phyloP scores from a whole-genome alignment of 2,797 vertebrate species.

The Danio aesculapii region DNA sequence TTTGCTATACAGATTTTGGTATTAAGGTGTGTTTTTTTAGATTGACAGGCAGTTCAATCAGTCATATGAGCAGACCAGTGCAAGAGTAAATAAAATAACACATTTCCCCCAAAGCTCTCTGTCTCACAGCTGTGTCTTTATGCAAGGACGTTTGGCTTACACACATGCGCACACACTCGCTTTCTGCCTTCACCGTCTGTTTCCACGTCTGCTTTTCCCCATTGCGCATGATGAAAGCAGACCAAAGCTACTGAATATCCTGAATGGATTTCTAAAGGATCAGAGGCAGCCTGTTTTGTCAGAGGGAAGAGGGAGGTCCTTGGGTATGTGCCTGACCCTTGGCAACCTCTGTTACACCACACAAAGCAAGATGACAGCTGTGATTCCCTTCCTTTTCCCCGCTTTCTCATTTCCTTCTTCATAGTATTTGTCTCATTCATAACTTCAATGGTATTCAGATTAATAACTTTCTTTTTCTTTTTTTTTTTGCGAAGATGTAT shows the following conservation, averaged over 20 bases:
- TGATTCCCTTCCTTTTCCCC: constrained; percentile 31
- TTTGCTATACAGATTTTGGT: neutral
- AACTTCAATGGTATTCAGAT: neutral
- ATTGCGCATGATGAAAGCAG: constrained; percentile 45
- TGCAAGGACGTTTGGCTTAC: constrained; percentile 37
- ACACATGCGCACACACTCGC: constrained; percentile 23
- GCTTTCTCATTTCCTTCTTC: constrained; percentile 16
- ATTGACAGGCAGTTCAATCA: constrained; percentile 39
- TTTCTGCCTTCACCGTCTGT: constrained; percentile 19
- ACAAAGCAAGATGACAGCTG: constrained; percentile 21
- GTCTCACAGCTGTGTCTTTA: constrained; percentile 36
- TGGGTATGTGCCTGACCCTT: constrained; percentile 22
- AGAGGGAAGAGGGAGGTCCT: constrained; percentile 2
- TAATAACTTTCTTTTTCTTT: neutral
- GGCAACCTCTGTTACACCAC: constrained; percentile 21
- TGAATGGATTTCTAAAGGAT: constrained; percentile 52
- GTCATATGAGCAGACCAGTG: constrained; percentile 21
- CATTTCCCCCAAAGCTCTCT: constrained; percentile 25
- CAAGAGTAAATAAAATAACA: constrained; percentile 44
- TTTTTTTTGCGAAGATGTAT: neutral
- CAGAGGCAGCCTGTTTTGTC: constrained; percentile 26
- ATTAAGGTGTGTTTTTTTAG: neutral
- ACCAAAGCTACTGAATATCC: constrained; percentile 31
- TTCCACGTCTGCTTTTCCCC: constrained; percentile 18
- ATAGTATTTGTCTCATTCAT: constrained; percentile 20